Evolutionary conservation across 2,113 vertebrate genomes (phyloP).

Genomic region (Hippocampus zosterae): DNA sequence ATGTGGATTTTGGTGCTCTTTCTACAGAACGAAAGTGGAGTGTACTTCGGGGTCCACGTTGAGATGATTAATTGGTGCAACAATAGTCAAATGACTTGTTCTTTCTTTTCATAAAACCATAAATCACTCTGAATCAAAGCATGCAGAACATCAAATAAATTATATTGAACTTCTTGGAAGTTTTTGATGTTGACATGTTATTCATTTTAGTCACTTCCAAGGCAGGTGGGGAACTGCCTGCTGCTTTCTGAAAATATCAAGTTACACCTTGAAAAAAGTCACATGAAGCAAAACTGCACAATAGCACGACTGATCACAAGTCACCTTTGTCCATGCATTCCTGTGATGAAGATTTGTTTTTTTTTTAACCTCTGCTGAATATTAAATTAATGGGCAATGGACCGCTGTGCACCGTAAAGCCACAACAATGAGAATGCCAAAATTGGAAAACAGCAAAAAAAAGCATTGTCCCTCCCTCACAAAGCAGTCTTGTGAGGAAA

Average conservation of each 20-base stretch:
- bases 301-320: neutral
- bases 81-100: no score
- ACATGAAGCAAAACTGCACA: neutral
- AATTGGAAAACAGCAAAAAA: neutral
- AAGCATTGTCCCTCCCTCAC: neutral
- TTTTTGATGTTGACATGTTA: neutral
- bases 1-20: neutral
- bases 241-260: neutral
- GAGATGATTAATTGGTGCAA: neutral
- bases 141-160: no score
- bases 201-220: neutral
- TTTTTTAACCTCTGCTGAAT: slow-evolving; percentile 3
- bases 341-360: neutral
- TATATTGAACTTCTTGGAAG: no score
- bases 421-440: neutral
- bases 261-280: neutral
- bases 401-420: neutral
- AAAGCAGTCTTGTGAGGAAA: neutral
- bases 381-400: neutral
- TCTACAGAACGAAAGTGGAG: neutral
- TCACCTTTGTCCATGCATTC: neutral
- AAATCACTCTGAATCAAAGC: neutral
- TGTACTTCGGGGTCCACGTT: neutral
- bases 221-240: neutral
- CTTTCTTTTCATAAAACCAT: no score